Evolutionary conservation across 2,113 vertebrate species (phyloP).

Genomic region (Piliocolobus tephrosceles): DNA sequence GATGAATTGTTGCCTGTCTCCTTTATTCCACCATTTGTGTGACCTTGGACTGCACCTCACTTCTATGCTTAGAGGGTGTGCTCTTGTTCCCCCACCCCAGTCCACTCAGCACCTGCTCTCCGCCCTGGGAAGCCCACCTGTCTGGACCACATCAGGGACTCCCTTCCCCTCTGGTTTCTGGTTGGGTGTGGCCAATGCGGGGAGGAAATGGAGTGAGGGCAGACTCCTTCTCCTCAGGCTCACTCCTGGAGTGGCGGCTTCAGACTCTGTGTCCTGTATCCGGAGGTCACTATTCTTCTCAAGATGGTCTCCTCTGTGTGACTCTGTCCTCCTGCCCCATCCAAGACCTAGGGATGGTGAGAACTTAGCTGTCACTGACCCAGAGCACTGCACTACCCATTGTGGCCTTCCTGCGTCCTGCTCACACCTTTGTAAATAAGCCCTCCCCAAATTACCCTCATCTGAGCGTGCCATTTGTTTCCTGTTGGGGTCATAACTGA

Average conservation of each 20-base stretch:
- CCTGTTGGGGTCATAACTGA: neutral
- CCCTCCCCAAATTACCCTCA: neutral
- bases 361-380: neutral
- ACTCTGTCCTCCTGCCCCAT: neutral
- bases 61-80: too few species aligned
- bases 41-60: neutral
- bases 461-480: neutral
- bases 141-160: neutral
- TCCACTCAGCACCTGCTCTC: neutral
- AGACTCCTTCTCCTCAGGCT: neutral
- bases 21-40: neutral
- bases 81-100: neutral
- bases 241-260: too few species aligned
- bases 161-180: neutral
- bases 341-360: neutral
- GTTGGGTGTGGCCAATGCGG: neutral
- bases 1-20: neutral
- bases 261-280: too few species aligned
- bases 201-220: neutral
- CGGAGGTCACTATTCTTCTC: neutral
- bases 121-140: neutral
- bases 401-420: neutral
- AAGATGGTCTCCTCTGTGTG: neutral
- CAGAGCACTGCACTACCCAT: neutral
- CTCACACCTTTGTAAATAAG: neutral